Evolutionary conservation across 1,140 invertebrate genomes (phyloP), one percentile per base, ranked within the genome.

Genomic region (Megalopta genalis): DNA sequence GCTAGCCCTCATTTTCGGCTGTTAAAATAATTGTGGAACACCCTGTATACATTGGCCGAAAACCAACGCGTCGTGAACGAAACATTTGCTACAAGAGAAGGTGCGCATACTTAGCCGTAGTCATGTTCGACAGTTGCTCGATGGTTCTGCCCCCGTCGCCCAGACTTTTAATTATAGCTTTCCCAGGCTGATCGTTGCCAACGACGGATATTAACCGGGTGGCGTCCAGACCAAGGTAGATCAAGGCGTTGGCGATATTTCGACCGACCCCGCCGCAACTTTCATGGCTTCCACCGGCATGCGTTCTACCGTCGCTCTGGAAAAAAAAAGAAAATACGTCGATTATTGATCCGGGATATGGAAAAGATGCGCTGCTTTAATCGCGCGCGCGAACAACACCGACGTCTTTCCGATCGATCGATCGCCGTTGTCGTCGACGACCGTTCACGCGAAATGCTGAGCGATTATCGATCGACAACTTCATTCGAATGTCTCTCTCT

Each of bases 171-270:
- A 95, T 94, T 72, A 95, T 90, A 70, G 89, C 81, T 92, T 93
- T 86, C 77, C 91, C 89, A 81, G 89, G 77, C 76, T 93, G 88
- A 91, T 98, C 97, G 63, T 95, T 93, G 0, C 98, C 98, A 60
- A 99, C 92, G 1, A 96, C 96, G 0, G 97, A 97, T 68, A 99
- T 93, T 52, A 99, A 94, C 64, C 95, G 93, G 0, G 96, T 95
- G 3, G 93, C 89, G 9, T 93, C 81, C 39, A 92, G 93, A 25
- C 95, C 95, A 8, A 99, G 93, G 83, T 96, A 95, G 69, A 94
- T 94, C 12, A 99, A 92, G 63, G 96, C 96, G 83, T 98, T 97
- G 0, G 97, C 96, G n/a, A 99, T 94, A 88, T 99, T 99, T 49
- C 98, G 94, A 0, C 95, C 98, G 0, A 99, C 98, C 16, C 98